A percentile compares a stretch with the other conserved stretches of the same genome.
phyloP scores from a whole-genome alignment of 1,140 invertebrate genomes.

The Cotesia typhae region DNA sequence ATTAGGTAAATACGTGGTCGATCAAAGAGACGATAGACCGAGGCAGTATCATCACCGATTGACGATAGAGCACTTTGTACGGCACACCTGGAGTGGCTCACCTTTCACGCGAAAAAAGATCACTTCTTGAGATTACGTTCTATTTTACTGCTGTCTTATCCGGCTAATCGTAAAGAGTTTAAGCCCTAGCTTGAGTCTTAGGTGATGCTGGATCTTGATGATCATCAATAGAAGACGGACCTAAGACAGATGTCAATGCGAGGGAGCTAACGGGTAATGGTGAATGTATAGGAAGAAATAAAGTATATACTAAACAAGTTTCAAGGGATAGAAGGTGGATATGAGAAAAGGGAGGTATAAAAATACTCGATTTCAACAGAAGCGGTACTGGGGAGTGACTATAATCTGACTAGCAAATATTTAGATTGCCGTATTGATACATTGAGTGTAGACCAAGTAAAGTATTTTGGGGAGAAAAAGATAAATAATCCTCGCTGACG shows the following conservation, averaged over 20 bases:
- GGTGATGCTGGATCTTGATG: slow-evolving; percentile 12
- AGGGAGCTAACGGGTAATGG: background rate
- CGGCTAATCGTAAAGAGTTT: slow-evolving; percentile 55
- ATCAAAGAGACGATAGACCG: background rate
- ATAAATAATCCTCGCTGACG: slow-evolving; percentile 24
- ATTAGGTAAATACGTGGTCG: slow-evolving; percentile 14
- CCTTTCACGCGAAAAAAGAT: slow-evolving; percentile 59
- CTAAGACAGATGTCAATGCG: slow-evolving; percentile 33
- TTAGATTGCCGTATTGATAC: slow-evolving; percentile 65
- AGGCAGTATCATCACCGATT: background rate
- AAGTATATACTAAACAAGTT: background rate
- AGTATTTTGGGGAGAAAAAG: slow-evolving; percentile 27
- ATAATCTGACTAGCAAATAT: slow-evolving; percentile 64
- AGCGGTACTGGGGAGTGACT: slow-evolving; percentile 43
- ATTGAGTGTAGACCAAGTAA: slow-evolving; percentile 48
- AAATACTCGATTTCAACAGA: slow-evolving; percentile 38
- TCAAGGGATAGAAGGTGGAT: background rate
- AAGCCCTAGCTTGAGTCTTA: slow-evolving; percentile 7
- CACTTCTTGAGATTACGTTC: slow-evolving; percentile 50
- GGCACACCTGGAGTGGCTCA: slow-evolving; percentile 50
- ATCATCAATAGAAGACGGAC: slow-evolving; percentile 3
- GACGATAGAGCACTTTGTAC: slow-evolving; percentile 24
- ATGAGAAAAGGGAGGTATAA: background rate
- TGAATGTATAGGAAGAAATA: background rate
- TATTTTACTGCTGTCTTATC: slow-evolving; percentile 40